Percentiles rank a stretch among this genome's conserved stretches.
Evolutionary conservation across 2,797 vertebrate genomes (phyloP).

Genomic region (Clarias pachynema): DNA sequence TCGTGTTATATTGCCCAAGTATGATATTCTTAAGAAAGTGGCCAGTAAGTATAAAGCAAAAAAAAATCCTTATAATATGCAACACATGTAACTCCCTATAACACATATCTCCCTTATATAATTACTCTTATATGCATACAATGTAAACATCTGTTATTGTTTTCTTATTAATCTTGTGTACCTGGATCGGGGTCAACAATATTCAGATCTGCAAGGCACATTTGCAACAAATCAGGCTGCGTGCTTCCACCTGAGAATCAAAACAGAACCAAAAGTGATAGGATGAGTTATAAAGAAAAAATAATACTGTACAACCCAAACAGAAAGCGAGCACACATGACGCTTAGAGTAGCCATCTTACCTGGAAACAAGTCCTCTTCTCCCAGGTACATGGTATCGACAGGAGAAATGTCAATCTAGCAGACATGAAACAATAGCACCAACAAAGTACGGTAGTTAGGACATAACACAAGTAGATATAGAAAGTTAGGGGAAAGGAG

Average conservation of each 20-base stretch:
- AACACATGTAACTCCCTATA: not conserved
- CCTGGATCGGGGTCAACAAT: constrained; percentile 66
- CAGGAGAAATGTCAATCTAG: not conserved
- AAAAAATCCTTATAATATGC: not conserved
- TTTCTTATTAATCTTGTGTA: constrained; percentile 23
- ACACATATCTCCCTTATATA: no score
- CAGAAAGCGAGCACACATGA: not conserved
- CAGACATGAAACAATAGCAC: not conserved
- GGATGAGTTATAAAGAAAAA: not conserved
- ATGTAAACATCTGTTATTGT: not conserved
- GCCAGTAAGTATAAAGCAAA: not conserved
- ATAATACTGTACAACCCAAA: not conserved
- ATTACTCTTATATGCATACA: no score
- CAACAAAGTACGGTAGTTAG: not conserved
- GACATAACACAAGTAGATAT: not conserved
- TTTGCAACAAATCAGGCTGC: constrained; percentile 64
- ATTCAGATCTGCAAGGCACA: constrained; percentile 65
- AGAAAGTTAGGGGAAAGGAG: not conserved
- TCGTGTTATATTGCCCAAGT: no score
- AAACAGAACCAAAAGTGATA: not conserved
- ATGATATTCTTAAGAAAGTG: not conserved
- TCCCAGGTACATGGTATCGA: constrained; percentile 2
- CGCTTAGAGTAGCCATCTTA: constrained; percentile 10
- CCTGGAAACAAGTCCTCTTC: constrained; percentile 11
- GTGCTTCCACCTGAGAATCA: constrained; percentile 2